phyloP scores from a whole-genome alignment of 2,113 vertebrate species.

The Mellivora capensis region DNA sequence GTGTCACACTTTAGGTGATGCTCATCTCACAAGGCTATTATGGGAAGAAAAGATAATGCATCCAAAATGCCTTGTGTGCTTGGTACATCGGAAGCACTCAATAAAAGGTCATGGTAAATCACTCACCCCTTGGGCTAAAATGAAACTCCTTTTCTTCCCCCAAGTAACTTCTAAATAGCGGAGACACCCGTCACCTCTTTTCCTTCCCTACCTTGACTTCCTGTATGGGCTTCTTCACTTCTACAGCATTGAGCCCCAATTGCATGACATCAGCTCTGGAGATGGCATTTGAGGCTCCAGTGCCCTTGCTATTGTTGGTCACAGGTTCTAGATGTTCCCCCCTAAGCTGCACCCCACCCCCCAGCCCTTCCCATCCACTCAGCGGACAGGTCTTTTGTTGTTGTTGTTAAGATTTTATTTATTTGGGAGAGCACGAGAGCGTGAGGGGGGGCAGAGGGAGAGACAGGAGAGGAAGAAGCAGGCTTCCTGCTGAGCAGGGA shows the following conservation, averaged over 20 bases:
- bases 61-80: background rate
- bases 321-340: background rate
- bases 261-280: rapidly evolving
- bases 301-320: background rate
- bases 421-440: background rate
- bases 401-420: background rate
- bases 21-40: background rate
- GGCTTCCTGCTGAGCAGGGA: no score
- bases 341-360: rapidly evolving
- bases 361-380: background rate
- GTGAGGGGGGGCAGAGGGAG: no score
- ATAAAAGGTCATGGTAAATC: background rate
- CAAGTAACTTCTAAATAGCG: background rate
- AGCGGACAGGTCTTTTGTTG: no score
- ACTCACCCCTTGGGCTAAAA: background rate
- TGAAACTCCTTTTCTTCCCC: background rate
- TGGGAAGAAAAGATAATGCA: background rate
- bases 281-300: background rate
- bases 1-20: background rate
- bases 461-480: no score
- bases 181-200: rapidly evolving
- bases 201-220: background rate
- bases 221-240: background rate
- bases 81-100: background rate
- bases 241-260: rapidly evolving